Evolutionary conservation across 2,113 vertebrate species (phyloP), one percentile per base, ranked within the genome.

Genomic region (Henicopernis longicauda): DNA sequence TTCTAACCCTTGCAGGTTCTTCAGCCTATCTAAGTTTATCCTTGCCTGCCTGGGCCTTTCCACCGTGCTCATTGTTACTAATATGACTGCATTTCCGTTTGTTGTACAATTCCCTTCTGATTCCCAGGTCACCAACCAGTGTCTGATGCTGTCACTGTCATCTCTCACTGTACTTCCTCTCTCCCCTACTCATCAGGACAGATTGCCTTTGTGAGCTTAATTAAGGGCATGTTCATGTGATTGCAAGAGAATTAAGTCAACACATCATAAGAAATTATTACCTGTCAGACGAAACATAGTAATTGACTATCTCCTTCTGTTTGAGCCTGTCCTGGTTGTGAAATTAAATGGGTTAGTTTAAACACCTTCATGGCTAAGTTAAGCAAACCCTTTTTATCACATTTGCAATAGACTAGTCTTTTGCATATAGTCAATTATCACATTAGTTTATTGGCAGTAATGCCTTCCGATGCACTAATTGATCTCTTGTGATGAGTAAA

Each of bases 201-300:
- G 54, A 52, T 65, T 93, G 49, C 36, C 49, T 94, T 95, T 89
- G n/a, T 96, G 59, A 36, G n/a, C 26, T 82, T 94, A 96, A 89
- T 93, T 89, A 95, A 80, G 52, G 78, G 78, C 36, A 96, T 95
- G 66, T 42, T 93, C 19, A 1, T 94, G 54, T 82, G 82, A 93
- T 90, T 96, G 84, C 93, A 87, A 89, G 95, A 67, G 57, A 94
- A 89, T 94, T 87, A 93, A 96, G 52, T 89, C 78, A 91, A 95
- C 81, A 72, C 40, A 91, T 95, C 54, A 65, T 52, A 59, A 69
- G 66, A 95, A 95, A 96, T 95, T 87, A 91, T 82, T 91, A 91
- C 91, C 89, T 96, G 89, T 93, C 96, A 96, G 84, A 87, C 72
- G 90, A 96, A 94, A 91, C 87, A 87, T 20, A 69, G 77, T 95